phyloP scores from a whole-genome alignment of 2,797 vertebrate genomes.

The Ataeniobius toweri region DNA sequence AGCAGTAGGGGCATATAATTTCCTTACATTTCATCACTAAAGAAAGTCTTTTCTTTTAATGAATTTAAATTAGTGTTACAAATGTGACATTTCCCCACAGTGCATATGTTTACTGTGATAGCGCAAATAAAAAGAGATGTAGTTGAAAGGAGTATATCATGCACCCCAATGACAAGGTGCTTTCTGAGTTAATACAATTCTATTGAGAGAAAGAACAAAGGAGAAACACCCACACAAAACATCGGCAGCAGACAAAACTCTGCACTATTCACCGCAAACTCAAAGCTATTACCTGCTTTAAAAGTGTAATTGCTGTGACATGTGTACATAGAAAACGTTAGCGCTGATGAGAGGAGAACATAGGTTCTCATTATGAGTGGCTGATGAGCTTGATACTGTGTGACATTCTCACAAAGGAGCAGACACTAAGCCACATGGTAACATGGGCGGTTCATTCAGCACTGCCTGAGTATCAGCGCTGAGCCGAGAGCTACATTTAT shows the following conservation, averaged over 20 bases:
- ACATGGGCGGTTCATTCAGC: slow-evolving; percentile 54
- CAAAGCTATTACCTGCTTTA: slow-evolving; percentile 33
- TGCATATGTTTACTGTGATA: slow-evolving; percentile 3
- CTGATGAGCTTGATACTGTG: slow-evolving; percentile 41
- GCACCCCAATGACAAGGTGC: slow-evolving; percentile 47
- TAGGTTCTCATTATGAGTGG: slow-evolving; percentile 31
- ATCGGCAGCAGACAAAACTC: slow-evolving; percentile 26
- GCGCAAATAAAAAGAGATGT: slow-evolving; percentile 35
- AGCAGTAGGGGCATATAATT: slow-evolving; percentile 8
- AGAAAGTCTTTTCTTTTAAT: slow-evolving; percentile 23
- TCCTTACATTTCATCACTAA: slow-evolving; percentile 16
- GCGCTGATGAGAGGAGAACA: slow-evolving; percentile 54
- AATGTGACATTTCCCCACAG: slow-evolving; percentile 11
- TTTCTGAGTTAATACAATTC: slow-evolving; percentile 58
- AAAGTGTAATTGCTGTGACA: slow-evolving; percentile 49
- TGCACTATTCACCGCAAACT: slow-evolving; percentile 21
- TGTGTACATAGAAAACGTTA: slow-evolving; percentile 51
- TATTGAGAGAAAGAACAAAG: slow-evolving; percentile 38
- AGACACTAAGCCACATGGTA: slow-evolving; percentile 47
- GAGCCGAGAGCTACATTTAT: slow-evolving; percentile 68
- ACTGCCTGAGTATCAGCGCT: slow-evolving; percentile 50
- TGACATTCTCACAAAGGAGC: slow-evolving; percentile 53
- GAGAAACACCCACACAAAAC: slow-evolving; percentile 24
- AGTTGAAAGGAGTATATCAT: slow-evolving; percentile 59
- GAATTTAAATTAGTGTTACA: slow-evolving; percentile 14